Base-by-base conservation (phyloP, 2,113 vertebrate species). In the Elephas maximus region DNA sequence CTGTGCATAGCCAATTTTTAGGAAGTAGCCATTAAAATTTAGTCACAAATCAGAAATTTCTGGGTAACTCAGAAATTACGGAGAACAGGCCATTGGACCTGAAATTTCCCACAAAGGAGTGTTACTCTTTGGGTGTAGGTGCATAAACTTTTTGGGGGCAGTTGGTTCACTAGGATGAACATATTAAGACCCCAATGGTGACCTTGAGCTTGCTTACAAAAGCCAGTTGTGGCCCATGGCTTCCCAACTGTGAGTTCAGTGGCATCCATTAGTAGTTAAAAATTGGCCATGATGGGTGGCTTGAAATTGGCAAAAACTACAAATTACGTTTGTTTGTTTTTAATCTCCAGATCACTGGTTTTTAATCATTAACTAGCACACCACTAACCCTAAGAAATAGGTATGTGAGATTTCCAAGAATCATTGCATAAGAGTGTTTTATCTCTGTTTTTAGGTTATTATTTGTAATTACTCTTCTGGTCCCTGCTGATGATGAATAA, bases 231-330 rank as follows among this genome's bases (percentile, higher is more conserved):
- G 44, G 44, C 62, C 77, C 30, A 37, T 7, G n/a, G 23, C 41
- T 81, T 69, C 60, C 62, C 88, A 94, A 5, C 18, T 88, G 57
- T 88, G 30, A 91, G n/a, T 83, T 76, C 41, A 24, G 15, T 30
- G 33, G 65, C 67, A 78, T 30, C 48, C 18, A 65, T 69, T 77
- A 62, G 17, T 44, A 71, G 60, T 1, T 88, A 82, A 60, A 77
- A 94, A 82, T 12, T 6, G 26, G 30, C 37, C 41, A 44, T 57
- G 33, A 17, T 26, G 21, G 23, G 14, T 63, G 84, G 62, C 51
- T 88, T 88, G 51, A 88, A 53, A 78, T 73, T 88, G n/a, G n/a
- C 77, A 88, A 94, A 67, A 88, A 2, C 45, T 94, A 86, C 15
- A 90, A 41, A 90, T 85, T 2, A 60, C 11, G 11, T 63, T 57